These are phyloP conservation scores for Neosilurus mollespiculum DNA, from an alignment of 2,797 vertebrate genomes.

Conservation along the genomic window DNA sequence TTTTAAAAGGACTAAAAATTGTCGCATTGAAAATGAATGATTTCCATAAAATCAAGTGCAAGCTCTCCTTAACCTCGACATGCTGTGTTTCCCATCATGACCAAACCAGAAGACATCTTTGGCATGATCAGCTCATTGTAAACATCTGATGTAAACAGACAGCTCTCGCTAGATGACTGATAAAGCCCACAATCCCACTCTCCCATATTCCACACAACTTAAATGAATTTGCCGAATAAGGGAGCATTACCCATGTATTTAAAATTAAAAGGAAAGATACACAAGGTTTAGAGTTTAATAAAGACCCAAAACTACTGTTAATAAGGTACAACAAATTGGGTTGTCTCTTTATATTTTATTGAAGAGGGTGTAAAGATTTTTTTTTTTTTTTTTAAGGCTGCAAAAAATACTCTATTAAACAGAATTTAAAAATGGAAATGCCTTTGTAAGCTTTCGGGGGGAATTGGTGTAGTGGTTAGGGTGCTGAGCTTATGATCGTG, in stretches of 20 bases:
- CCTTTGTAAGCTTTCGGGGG: background rate
- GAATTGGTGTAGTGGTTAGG: no score
- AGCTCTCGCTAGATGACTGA: background rate
- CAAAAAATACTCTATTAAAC: background rate
- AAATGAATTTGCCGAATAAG: background rate
- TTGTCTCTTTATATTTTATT: background rate
- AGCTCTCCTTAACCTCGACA: background rate
- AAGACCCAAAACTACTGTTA: background rate
- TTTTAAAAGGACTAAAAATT: no score
- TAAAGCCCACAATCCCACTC: conserved; percentile 4
- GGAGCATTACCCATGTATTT: background rate
- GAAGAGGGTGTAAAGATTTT: background rate
- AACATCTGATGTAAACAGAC: background rate
- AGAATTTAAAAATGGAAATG: background rate
- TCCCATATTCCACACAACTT: background rate
- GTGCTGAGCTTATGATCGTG: no score
- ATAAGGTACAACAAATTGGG: background rate
- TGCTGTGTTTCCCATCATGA: background rate
- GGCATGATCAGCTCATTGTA: background rate
- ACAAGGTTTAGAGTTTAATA: background rate
- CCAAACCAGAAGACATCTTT: background rate
- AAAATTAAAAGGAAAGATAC: background rate
- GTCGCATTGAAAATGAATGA: no score
- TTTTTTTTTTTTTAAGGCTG: background rate
- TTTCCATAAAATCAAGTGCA: background rate